These are phyloP conservation scores for Microchirus variegatus DNA, from an alignment of 2,797 vertebrate genomes.

Conservation along the genomic window DNA sequence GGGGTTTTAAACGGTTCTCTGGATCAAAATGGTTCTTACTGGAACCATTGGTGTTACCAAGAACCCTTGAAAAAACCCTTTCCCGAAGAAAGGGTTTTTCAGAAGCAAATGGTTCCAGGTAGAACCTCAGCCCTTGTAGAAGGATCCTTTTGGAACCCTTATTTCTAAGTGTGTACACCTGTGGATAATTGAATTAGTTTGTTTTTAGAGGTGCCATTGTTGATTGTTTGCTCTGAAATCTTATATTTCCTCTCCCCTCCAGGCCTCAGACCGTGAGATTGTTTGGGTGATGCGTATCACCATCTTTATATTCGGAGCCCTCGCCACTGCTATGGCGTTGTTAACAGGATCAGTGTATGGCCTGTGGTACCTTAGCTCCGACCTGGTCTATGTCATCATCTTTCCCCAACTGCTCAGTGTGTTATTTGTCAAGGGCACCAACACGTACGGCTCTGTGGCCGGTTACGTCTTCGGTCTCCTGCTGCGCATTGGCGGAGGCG, in stretches of 20 bases:
- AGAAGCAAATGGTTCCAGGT: too few species aligned
- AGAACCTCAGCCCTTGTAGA: too few species aligned
- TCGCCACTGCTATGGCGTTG: slow-evolving; percentile 94
- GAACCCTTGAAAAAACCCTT: too few species aligned
- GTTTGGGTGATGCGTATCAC: slow-evolving; percentile 96
- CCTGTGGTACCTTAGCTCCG: slow-evolving; percentile 98
- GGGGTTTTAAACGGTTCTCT: too few species aligned
- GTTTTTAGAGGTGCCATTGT: too few species aligned
- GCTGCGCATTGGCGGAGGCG: slow-evolving; percentile 92
- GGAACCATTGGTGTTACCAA: too few species aligned
- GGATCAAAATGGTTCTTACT: too few species aligned
- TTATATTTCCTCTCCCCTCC: slow-evolving; percentile 32
- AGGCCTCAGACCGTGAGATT: slow-evolving; percentile 95
- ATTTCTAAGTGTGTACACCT: too few species aligned
- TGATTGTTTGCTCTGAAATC: too few species aligned
- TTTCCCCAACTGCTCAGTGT: slow-evolving; percentile 96
- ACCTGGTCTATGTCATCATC: slow-evolving; percentile 97
- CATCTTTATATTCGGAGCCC: slow-evolving; percentile 93
- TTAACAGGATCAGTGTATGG: slow-evolving; percentile 93
- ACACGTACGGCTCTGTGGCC: slow-evolving; percentile 93
- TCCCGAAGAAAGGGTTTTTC: too few species aligned
- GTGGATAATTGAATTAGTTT: too few species aligned
- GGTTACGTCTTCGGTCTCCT: slow-evolving; percentile 91
- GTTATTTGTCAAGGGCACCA: slow-evolving; percentile 94
- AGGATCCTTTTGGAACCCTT: too few species aligned